Evolutionary conservation across 2,113 vertebrate species (phyloP).

Genomic region (Nesoenas mayeri): DNA sequence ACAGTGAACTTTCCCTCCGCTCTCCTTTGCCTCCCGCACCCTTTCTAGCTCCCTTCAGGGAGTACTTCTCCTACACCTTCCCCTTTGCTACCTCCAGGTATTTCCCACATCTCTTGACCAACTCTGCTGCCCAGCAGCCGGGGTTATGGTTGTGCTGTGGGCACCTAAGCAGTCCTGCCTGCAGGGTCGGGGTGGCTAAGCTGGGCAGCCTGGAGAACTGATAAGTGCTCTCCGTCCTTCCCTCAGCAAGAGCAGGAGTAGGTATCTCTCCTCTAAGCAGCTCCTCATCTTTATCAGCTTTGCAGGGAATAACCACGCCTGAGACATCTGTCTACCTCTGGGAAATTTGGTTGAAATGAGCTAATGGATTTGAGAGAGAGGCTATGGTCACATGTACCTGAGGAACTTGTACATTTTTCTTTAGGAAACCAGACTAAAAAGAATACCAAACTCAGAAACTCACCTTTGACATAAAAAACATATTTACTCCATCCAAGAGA

Average conservation of each 20-base stretch:
- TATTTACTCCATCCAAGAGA: background rate
- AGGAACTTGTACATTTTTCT: background rate
- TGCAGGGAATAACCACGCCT: background rate
- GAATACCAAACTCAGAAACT: background rate
- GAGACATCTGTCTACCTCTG: background rate
- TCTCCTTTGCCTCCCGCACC: background rate
- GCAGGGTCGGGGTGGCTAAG: fast-evolving
- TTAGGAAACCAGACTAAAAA: background rate
- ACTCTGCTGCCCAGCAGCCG: background rate
- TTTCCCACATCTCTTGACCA: background rate
- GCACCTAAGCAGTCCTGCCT: fast-evolving
- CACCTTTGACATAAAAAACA: background rate
- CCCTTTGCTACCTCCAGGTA: background rate
- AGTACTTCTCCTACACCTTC: background rate
- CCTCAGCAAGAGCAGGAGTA: background rate
- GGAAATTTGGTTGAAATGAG: background rate
- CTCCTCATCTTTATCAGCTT: background rate
- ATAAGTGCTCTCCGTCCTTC: background rate
- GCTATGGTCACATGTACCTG: background rate
- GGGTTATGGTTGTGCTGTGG: fast-evolving
- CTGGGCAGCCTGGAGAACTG: background rate
- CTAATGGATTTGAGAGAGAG: background rate
- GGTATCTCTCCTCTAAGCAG: background rate
- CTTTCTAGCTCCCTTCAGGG: background rate
- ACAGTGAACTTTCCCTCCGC: background rate